These are phyloP conservation scores for Thamnophis elegans DNA, from an alignment of 2,797 vertebrate genomes.

Conservation along the genomic window DNA sequence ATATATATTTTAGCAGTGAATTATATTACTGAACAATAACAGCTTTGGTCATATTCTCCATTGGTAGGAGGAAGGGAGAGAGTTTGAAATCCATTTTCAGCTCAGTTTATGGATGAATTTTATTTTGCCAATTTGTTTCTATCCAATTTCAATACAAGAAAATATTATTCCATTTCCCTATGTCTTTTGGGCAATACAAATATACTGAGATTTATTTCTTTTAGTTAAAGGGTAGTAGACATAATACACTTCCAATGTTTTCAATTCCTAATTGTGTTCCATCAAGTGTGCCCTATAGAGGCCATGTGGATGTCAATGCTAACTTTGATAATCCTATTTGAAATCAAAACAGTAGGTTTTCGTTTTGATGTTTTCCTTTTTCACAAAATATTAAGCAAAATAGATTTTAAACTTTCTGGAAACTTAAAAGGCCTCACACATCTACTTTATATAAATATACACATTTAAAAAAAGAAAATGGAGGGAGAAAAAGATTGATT, in stretches of 20 bases:
- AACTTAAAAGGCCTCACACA: neutral
- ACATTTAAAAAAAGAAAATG: neutral
- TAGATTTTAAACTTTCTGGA: neutral
- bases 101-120: slow-evolving; percentile 45
- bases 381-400: neutral
- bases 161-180: neutral
- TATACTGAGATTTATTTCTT: neutral
- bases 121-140: slow-evolving; percentile 48
- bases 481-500: neutral
- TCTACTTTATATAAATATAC: neutral
- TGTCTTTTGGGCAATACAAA: neutral
- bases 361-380: neutral
- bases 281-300: neutral
- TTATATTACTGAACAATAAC: slow-evolving; percentile 55
- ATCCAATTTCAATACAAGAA: slow-evolving; percentile 44
- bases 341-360: neutral
- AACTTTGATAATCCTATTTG: neutral
- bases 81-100: slow-evolving; percentile 26
- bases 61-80: slow-evolving; percentile 14
- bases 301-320: neutral
- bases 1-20: slow-evolving; percentile 58
- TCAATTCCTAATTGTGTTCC: neutral
- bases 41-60: slow-evolving; percentile 47
- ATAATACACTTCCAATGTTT: neutral
- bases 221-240: neutral